phyloP scores from a whole-genome alignment of 2,797 vertebrate genomes.

The Scyliorhinus canicula region DNA sequence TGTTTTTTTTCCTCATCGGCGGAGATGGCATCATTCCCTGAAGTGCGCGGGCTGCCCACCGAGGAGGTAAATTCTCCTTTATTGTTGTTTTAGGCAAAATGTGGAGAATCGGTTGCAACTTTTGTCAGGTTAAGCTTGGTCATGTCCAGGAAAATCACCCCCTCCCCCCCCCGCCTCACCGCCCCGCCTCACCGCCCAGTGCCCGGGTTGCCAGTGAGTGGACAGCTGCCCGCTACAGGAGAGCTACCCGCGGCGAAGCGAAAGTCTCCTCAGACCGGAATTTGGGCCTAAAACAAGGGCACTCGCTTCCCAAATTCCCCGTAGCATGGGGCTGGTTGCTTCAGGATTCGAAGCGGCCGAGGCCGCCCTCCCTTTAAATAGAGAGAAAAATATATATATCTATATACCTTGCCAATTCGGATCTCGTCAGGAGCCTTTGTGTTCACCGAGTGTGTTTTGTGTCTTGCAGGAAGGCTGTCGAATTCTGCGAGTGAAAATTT shows the following conservation, averaged over 20 bases:
- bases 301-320: no score
- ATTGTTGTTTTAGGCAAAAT: no score
- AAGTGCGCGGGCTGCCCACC: conserved; percentile 59
- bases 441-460: conserved; percentile 41
- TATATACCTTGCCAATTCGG: neutral
- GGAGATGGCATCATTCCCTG: conserved; percentile 51
- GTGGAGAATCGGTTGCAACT: neutral
- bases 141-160: neutral
- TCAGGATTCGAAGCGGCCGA: neutral
- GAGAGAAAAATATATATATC: no score
- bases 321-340: no score
- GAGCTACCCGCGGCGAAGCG: no score
- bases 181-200: no score
- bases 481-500: conserved; percentile 79
- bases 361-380: no score
- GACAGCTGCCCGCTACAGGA: neutral
- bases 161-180: neutral
- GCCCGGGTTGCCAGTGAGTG: no score
- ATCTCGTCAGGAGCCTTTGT: neutral
- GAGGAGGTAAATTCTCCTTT: conserved; percentile 54
- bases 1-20: neutral
- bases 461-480: conserved; percentile 68
- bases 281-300: neutral
- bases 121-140: neutral
- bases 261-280: no score